Percentiles rank a stretch among this genome's conserved stretches.
Evolutionary conservation across 2,113 vertebrate genomes (phyloP).

Genomic region (Misgurnus mizolepis): DNA sequence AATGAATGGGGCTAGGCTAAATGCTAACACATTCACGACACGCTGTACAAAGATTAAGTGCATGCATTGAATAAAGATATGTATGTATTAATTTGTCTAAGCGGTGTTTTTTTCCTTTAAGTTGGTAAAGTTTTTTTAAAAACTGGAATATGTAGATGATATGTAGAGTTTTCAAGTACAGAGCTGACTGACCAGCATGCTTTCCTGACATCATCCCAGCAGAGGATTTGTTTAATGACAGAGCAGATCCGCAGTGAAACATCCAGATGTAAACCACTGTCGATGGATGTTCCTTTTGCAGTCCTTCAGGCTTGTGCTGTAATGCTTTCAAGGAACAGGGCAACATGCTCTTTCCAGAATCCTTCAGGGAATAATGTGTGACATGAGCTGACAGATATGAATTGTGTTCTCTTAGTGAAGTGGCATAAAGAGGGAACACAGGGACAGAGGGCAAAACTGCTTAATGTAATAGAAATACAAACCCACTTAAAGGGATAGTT

Average conservation of each 20-base stretch:
- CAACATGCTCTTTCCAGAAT: not conserved
- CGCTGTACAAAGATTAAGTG: too few species aligned
- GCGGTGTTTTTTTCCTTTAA: too few species aligned
- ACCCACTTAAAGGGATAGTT: not conserved
- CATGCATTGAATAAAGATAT: too few species aligned
- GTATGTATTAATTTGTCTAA: too few species aligned
- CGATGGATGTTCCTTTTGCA: not conserved
- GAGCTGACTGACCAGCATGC: not conserved
- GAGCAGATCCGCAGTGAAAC: not conserved
- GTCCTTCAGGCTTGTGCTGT: slow-evolving; percentile 16
- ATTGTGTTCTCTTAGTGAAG: slow-evolving; percentile 27
- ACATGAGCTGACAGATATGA: slow-evolving; percentile 46
- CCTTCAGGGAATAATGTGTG: slow-evolving; percentile 19
- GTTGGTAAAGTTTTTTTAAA: not conserved
- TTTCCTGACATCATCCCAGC: slow-evolving; percentile 8
- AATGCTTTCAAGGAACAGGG: slow-evolving; percentile 20
- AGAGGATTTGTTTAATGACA: slow-evolving; percentile 8
- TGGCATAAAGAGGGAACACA: slow-evolving; percentile 9
- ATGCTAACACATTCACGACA: too few species aligned
- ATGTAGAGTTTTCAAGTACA: not conserved
- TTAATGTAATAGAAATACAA: slow-evolving; percentile 26
- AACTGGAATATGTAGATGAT: too few species aligned
- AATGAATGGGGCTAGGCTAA: too few species aligned
- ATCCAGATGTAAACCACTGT: slow-evolving; percentile 24
- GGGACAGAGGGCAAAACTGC: slow-evolving; percentile 17